Evolutionary conservation across 2,113 vertebrate species (phyloP).

Genomic region (Otocyon megalotis): DNA sequence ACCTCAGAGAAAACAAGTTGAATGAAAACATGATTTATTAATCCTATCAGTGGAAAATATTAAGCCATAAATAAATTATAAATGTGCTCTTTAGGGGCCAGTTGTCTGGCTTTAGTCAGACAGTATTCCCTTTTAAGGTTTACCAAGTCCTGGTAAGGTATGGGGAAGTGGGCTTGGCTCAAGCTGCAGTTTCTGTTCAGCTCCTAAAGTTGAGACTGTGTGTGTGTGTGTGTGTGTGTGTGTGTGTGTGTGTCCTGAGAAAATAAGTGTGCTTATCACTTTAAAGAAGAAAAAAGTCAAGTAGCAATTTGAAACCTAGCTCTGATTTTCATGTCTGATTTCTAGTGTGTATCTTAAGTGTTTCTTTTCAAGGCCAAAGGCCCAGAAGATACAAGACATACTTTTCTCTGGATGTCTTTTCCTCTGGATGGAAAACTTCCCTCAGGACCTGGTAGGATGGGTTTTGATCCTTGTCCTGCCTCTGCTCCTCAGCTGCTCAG

Average conservation of each 20-base stretch:
- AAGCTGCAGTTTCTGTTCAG: constrained; percentile 62
- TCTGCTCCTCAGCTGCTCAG: not conserved
- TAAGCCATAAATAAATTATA: constrained; percentile 85
- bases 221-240: not conserved
- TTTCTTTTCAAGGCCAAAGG: constrained; percentile 32
- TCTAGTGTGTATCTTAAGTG: constrained; percentile 4
- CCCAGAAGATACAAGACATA: not conserved
- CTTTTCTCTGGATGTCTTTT: constrained; percentile 26
- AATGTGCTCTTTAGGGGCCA: constrained; percentile 80
- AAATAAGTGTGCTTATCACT: constrained; percentile 67
- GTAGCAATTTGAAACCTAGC: constrained; percentile 40
- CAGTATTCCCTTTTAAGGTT: constrained; percentile 81
- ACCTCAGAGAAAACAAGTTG: constrained; percentile 84
- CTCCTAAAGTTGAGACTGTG: not conserved
- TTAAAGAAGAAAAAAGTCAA: constrained; percentile 60
- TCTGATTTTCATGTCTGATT: constrained; percentile 57
- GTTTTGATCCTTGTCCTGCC: not conserved
- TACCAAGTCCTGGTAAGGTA: constrained; percentile 61
- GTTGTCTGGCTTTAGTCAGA: constrained; percentile 80
- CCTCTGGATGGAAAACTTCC: not conserved
- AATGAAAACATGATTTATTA: constrained; percentile 84
- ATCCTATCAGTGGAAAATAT: constrained; percentile 84
- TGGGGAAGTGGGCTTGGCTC: constrained; percentile 55
- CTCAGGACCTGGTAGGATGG: not conserved
- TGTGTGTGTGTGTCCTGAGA: not conserved